phyloP scores from a whole-genome alignment of 2,888 invertebrate species.

The Chorisops tibialis region DNA sequence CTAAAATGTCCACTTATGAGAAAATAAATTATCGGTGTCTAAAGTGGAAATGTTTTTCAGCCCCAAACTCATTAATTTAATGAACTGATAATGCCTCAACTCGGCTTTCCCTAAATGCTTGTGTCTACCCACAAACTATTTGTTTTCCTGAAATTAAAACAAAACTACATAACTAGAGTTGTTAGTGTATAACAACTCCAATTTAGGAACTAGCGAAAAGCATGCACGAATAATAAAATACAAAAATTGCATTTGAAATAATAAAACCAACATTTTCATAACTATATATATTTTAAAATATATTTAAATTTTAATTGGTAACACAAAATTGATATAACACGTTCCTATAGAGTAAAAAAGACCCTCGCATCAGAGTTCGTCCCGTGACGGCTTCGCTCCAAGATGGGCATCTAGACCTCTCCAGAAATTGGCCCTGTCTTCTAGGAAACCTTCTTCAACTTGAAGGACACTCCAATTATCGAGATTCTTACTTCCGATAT shows the following conservation, averaged over 20 bases:
- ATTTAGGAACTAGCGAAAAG: too few species aligned
- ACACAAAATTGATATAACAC: too few species aligned
- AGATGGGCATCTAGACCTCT: constrained; percentile 9
- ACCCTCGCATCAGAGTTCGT: constrained; percentile 4
- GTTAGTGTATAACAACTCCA: too few species aligned
- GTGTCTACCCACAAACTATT: background rate
- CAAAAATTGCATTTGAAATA: too few species aligned
- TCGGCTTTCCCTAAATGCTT: background rate
- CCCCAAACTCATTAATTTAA: constrained; percentile 15
- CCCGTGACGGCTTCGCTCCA: background rate
- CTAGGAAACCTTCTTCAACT: constrained; percentile 7
- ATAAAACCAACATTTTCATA: too few species aligned
- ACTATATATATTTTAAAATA: too few species aligned
- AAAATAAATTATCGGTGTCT: background rate
- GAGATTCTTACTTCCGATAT: constrained; percentile 19
- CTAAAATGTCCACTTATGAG: background rate
- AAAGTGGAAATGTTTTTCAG: background rate
- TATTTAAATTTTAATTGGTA: too few species aligned
- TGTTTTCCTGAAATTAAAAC: background rate
- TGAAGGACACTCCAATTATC: constrained; percentile 23
- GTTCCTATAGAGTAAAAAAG: too few species aligned
- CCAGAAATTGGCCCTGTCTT: constrained; percentile 20
- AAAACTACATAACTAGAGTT: too few species aligned
- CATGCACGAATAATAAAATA: too few species aligned
- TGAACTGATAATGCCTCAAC: constrained; percentile 18